phyloP scores from a whole-genome alignment of 2,797 vertebrate genomes.

The Hippopotamyrus pictus region DNA sequence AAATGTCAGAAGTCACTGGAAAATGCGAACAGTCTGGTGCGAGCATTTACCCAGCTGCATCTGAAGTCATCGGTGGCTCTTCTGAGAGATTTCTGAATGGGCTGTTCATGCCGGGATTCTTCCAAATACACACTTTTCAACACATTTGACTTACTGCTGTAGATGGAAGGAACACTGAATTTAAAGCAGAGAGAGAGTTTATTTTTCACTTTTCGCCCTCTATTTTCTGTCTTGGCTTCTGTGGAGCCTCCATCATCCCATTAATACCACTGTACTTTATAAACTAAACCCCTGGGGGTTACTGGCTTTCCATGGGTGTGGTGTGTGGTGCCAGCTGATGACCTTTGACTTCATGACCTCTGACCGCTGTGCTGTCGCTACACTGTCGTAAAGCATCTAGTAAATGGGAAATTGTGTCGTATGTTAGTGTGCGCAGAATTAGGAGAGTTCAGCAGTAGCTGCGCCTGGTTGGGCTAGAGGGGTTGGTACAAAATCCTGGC shows the following conservation, averaged over 20 bases:
- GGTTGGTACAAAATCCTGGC: background rate
- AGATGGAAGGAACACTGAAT: background rate
- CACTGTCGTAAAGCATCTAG: background rate
- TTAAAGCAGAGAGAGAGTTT: background rate
- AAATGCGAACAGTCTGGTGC: background rate
- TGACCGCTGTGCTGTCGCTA: background rate
- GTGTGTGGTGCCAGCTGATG: background rate
- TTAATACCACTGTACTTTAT: background rate
- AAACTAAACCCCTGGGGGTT: background rate
- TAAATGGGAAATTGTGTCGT: background rate
- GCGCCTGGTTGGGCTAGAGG: background rate
- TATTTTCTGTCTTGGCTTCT: background rate
- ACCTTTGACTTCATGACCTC: background rate
- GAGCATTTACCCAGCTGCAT: background rate
- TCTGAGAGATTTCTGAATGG: background rate
- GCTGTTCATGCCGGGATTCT: background rate
- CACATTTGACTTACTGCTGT: background rate
- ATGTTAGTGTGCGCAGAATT: background rate
- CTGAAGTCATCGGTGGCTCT: background rate
- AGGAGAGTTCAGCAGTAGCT: background rate
- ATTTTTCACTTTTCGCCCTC: background rate
- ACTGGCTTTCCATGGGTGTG: background rate
- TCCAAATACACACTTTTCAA: background rate
- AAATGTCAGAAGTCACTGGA: background rate
- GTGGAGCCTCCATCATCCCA: background rate